Evolutionary conservation across 2,888 invertebrate species (phyloP).

Genomic region (Antheraea assamensis): DNA sequence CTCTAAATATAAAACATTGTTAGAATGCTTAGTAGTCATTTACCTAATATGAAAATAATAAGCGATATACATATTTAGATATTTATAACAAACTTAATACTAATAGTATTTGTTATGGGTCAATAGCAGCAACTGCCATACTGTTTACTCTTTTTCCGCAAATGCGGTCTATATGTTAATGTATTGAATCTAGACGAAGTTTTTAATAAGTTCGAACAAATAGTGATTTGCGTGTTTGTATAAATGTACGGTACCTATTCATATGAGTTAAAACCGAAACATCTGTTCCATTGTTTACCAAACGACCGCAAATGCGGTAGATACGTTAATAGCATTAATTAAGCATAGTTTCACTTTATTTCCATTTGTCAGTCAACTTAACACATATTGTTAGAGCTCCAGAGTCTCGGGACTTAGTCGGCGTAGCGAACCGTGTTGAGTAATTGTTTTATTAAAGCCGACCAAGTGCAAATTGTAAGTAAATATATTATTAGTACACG

Average conservation of each 20-base stretch:
- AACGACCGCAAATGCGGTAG: background rate
- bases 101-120: too few species aligned
- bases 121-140: background rate
- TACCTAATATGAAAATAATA: too few species aligned
- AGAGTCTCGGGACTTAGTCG: background rate
- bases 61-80: too few species aligned
- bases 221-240: background rate
- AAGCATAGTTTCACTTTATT: background rate
- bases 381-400: background rate
- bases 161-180: background rate
- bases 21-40: too few species aligned
- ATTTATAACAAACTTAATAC: too few species aligned
- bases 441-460: conserved; percentile 3
- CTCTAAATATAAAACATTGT: too few species aligned
- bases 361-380: background rate
- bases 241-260: background rate
- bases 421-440: background rate
- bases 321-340: background rate
- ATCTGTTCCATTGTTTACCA: background rate
- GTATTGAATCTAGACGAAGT: background rate
- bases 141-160: background rate
- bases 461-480: conserved; percentile 10
- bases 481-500: conserved; percentile 5
- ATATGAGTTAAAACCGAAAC: background rate
- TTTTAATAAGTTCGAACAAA: background rate